Evolutionary conservation across 1,140 invertebrate species (phyloP).

Genomic region (Rhopalosiphum maidis): DNA sequence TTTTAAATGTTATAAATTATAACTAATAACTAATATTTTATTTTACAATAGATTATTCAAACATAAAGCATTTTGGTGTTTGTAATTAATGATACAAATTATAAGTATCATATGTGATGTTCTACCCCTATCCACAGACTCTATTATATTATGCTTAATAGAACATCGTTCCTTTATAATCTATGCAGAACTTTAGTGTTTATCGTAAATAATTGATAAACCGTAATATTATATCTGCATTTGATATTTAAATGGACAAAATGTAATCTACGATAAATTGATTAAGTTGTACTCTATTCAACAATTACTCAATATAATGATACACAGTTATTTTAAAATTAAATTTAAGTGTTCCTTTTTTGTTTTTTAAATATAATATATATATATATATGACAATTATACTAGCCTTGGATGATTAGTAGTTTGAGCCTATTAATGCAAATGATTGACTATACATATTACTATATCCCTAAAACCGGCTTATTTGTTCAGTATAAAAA

Average conservation of each 20-base stretch:
- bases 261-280: neutral
- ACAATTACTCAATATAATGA: neutral
- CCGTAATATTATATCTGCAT: neutral
- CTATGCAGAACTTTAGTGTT: neutral
- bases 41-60: neutral
- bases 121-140: neutral
- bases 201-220: neutral
- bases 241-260: neutral
- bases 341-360: neutral
- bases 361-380: neutral
- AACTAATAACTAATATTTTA: neutral
- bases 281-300: neutral
- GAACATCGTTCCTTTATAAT: neutral
- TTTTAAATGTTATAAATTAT: neutral
- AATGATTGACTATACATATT: neutral
- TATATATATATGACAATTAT: neutral
- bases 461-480: neutral
- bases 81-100: neutral
- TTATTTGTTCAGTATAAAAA: neutral
- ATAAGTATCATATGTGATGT: neutral
- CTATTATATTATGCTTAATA: neutral
- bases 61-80: neutral
- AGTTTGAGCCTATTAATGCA: neutral
- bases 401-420: neutral
- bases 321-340: neutral